These are phyloP conservation scores for Bovichtus diacanthus DNA, from an alignment of 2,797 vertebrate species.

Conservation along the genomic window DNA sequence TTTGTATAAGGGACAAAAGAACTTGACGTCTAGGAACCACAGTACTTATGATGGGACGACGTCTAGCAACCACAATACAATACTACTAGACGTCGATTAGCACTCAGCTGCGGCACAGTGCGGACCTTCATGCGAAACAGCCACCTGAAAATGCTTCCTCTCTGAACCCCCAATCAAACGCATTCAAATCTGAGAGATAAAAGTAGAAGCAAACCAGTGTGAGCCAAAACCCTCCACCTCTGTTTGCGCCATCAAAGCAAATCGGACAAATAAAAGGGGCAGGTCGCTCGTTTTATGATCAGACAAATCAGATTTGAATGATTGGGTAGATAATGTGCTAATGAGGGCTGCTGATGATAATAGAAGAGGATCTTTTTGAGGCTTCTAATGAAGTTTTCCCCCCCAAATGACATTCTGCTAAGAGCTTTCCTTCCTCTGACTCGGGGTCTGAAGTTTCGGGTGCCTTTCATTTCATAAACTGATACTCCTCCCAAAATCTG, in stretches of 20 bases:
- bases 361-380: conserved; percentile 4
- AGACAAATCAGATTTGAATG: conserved; percentile 14
- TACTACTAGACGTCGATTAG: no score
- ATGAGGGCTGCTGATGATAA: conserved; percentile 19
- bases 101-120: not conserved
- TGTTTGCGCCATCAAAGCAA: not conserved
- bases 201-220: conserved; percentile 11
- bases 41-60: no score
- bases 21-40: no score
- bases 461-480: not conserved
- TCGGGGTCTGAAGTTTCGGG: conserved; percentile 7
- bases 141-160: not conserved
- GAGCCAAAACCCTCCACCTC: not conserved
- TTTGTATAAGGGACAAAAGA: no score
- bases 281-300: conserved; percentile 9
- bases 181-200: conserved; percentile 24
- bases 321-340: conserved; percentile 11
- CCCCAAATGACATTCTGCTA: not conserved
- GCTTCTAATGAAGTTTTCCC: conserved; percentile 5
- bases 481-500: not conserved
- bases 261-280: not conserved
- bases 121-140: not conserved
- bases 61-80: no score
- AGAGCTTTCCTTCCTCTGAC: not conserved
- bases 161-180: conserved; percentile 22